Evolutionary conservation across 2,888 invertebrate genomes (phyloP), one percentile per base, ranked within the genome.

Genomic region (Coelopa pilipes): DNA sequence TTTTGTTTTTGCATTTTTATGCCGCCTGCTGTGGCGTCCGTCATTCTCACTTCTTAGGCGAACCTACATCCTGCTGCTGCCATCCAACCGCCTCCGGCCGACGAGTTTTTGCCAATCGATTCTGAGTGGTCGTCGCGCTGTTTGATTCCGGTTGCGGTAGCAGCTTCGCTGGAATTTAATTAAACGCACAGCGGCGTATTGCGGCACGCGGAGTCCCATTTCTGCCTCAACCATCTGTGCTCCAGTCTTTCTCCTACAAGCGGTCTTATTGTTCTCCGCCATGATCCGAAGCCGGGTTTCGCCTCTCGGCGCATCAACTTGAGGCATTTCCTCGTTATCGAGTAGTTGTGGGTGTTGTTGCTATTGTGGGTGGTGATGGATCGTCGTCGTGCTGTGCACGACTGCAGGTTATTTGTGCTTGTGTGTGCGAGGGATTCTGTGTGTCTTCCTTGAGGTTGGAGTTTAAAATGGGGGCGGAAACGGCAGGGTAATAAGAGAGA

Each of bases 261-360:
- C 15, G 45, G 53, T 1, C 66, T 10, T 4, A 66, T 15, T 11
- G 50, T 53, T 24, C 19, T 17, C 49, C 53, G 19, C 12, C 13
- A 34, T 15, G n/a, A 60, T 24, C 7, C 49, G 10, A 49, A 11
- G 49, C 10, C 49, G 10, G 19, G 19, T 17, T 19, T 2, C 17
- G 19, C 12, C 34, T 49, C 7, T 3, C 55, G 70, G 46, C 63
- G 65, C 70, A 65, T 65, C 70, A 63, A 47, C 45, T 57, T 57
- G 17, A n/a, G 63, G 71, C 71, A 63, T 73, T 57, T 72, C 66
- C 57, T 45, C 55, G 57, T 21, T 59, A 72, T 66, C 72, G 66
- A 72, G 66, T 72, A 67, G 50, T 70, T 63, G 66, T 59, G 12
- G 65, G 55, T 55, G 63, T 65, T 60, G 70, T 67, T 24, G 53